These are phyloP conservation scores for Tenebrosternarchus preto DNA, from an alignment of 2,113 vertebrate species.

Conservation along the genomic window DNA sequence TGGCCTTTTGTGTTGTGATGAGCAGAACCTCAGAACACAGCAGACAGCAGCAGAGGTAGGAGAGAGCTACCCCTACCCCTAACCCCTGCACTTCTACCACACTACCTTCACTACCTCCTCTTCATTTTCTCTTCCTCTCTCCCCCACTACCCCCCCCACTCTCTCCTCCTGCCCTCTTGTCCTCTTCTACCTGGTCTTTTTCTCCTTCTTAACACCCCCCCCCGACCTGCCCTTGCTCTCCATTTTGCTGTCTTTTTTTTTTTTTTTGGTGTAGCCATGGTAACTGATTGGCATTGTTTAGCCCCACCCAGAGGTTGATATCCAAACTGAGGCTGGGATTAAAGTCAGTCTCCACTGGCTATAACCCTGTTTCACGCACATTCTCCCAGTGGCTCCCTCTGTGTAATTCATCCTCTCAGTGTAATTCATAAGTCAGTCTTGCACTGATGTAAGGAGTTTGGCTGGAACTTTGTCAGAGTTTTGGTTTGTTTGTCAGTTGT, in stretches of 20 bases:
- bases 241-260: background rate
- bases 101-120: background rate
- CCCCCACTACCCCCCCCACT: background rate
- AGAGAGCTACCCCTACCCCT: background rate
- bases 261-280: background rate
- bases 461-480: too few species aligned
- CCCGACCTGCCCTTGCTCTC: background rate
- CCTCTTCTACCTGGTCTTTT: too few species aligned
- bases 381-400: too few species aligned
- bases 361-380: too few species aligned
- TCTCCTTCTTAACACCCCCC: too few species aligned
- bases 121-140: background rate
- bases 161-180: background rate
- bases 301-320: too few species aligned
- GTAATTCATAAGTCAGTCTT: too few species aligned
- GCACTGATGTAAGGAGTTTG: too few species aligned
- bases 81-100: background rate
- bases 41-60: constrained; percentile 54
- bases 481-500: too few species aligned
- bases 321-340: too few species aligned
- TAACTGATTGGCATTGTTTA: background rate
- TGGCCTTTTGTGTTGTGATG: constrained; percentile 43
- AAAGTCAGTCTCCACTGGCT: too few species aligned
- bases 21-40: constrained; percentile 42
- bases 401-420: too few species aligned